phyloP scores from a whole-genome alignment of 2,797 vertebrate species.

The Protosalanx chinensis region DNA sequence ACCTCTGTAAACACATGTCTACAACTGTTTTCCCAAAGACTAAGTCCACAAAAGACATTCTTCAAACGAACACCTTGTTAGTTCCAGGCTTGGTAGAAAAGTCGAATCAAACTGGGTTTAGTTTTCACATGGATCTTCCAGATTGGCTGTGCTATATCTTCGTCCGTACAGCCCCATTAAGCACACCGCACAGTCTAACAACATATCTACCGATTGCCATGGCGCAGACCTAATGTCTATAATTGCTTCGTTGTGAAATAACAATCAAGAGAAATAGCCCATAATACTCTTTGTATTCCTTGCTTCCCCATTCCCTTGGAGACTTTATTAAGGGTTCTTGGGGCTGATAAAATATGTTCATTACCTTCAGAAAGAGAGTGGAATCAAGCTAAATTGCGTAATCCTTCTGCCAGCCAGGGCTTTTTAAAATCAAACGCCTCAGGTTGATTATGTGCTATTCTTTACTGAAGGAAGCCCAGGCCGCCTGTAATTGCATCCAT shows the following conservation, averaged over 20 bases:
- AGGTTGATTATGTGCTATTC: slow-evolving; percentile 27
- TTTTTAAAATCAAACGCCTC: slow-evolving; percentile 19
- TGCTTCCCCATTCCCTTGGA: slow-evolving; percentile 39
- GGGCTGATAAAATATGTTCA: slow-evolving; percentile 41
- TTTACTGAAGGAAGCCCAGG: neutral
- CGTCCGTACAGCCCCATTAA: slow-evolving; percentile 42
- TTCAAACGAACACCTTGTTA: no score
- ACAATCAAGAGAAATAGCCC: slow-evolving; percentile 63
- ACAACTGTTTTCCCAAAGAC: neutral
- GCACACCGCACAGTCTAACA: slow-evolving; percentile 33
- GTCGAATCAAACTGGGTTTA: no score
- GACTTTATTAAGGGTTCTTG: slow-evolving; percentile 55
- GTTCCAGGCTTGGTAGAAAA: no score
- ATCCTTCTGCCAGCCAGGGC: neutral
- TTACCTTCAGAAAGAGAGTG: neutral
- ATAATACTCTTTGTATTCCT: slow-evolving; percentile 46
- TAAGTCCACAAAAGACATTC: neutral
- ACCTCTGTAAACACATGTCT: no score
- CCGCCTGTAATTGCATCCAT: neutral
- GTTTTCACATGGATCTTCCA: no score
- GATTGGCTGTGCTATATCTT: no score
- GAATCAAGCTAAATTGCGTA: slow-evolving; percentile 4
- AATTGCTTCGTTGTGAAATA: slow-evolving; percentile 55
- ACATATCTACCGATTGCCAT: slow-evolving; percentile 40
- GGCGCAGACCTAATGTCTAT: slow-evolving; percentile 48